Conservation (phyloP, 2,113 vertebrate genomes). For the Salvelinus sp. region DNA sequence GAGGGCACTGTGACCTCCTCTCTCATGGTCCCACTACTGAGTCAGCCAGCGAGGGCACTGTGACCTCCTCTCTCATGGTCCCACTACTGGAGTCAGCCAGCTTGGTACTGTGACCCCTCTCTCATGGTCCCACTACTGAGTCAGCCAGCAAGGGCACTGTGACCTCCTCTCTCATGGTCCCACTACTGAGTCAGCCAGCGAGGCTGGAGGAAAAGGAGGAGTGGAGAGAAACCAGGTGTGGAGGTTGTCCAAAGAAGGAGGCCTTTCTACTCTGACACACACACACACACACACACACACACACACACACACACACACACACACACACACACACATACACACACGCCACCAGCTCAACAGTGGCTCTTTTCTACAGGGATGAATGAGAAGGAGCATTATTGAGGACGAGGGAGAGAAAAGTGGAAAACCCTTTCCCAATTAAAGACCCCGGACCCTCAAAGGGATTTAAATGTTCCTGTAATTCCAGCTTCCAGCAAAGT, state of each 20-base stretch:
- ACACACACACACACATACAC: background rate
- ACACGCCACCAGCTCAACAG: slow-evolving; percentile 14
- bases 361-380: slow-evolving; percentile 37
- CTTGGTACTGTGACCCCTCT: too few relatives aligned
- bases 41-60: too few relatives aligned
- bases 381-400: slow-evolving; percentile 15
- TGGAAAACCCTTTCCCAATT: slow-evolving; percentile 9
- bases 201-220: slow-evolving; percentile 9
- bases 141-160: too few relatives aligned
- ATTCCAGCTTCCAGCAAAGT: slow-evolving; percentile 29
- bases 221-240: slow-evolving; percentile 17
- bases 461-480: slow-evolving; percentile 48
- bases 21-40: too few relatives aligned
- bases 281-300: background rate
- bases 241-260: slow-evolving; percentile 15
- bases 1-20: too few relatives aligned
- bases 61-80: too few relatives aligned
- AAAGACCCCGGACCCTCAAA: slow-evolving; percentile 23
- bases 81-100: too few relatives aligned
- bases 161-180: too few relatives aligned
- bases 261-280: background rate
- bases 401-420: slow-evolving; percentile 19
- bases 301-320: background rate
- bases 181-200: too few relatives aligned
- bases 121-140: too few relatives aligned